Conservation (phyloP, 2,888 invertebrate genomes). For the Anodontia alba region DNA sequence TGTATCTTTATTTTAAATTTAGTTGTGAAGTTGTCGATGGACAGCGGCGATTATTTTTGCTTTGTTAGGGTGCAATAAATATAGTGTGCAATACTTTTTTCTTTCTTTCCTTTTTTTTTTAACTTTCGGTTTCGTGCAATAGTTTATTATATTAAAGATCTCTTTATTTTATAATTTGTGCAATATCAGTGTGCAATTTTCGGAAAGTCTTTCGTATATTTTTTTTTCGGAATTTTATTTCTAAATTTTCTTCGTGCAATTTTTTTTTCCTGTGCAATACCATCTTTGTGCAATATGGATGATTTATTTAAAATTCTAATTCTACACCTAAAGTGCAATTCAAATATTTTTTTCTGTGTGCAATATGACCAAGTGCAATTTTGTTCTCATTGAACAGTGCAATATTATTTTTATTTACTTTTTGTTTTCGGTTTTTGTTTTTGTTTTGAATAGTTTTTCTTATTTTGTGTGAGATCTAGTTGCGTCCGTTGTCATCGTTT, state of each 20-base stretch:
- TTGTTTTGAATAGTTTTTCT: constrained; percentile 3
- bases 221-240: constrained; percentile 3
- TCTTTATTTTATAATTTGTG: background rate
- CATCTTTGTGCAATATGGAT: constrained; percentile 41
- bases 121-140: background rate
- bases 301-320: background rate
- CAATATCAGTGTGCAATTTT: constrained; percentile 28
- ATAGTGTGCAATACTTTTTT: background rate
- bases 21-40: background rate
- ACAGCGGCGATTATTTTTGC: background rate
- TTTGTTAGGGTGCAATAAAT: background rate
- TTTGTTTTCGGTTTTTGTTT: background rate
- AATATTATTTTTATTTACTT: background rate
- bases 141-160: too few relatives aligned
- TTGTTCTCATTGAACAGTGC: background rate
- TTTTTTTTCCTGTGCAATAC: constrained; percentile 28
- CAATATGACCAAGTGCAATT: background rate
- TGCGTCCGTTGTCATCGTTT: background rate
- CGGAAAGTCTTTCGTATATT: constrained; percentile 3
- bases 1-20: background rate
- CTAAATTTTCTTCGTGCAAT: background rate
- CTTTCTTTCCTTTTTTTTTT: background rate
- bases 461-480: constrained; percentile 15
- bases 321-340: constrained; percentile 2
- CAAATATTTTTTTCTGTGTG: background rate